phyloP scores from a whole-genome alignment of 2,888 invertebrate genomes.

The Eupithecia abbreviata region DNA sequence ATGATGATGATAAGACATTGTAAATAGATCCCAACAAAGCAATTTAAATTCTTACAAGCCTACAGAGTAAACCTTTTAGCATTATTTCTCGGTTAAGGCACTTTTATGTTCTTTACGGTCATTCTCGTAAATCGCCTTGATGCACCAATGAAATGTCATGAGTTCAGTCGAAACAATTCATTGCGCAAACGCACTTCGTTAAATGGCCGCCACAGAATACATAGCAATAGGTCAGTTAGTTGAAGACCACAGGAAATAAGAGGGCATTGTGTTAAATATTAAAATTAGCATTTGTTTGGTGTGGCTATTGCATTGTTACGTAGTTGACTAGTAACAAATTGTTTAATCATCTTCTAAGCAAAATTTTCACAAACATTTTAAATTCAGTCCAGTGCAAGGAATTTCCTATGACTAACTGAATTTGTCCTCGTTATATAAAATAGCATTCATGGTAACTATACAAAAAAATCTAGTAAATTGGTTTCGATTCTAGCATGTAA shows the following conservation, averaged over 20 bases:
- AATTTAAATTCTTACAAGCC: constrained; percentile 4
- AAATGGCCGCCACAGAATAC: constrained; percentile 33
- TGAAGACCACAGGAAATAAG: constrained; percentile 22
- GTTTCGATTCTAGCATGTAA: neutral
- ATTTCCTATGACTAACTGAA: neutral
- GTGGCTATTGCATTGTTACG: neutral
- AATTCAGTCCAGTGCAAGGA: neutral
- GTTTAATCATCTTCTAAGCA: neutral
- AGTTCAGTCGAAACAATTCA: constrained; percentile 43
- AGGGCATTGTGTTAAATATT: neutral
- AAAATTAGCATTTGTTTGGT: neutral
- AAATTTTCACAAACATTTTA: neutral
- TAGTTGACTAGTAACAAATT: neutral
- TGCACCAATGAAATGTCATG: constrained; percentile 37
- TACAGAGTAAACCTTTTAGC: constrained; percentile 19
- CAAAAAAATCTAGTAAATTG: neutral
- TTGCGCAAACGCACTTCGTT: constrained; percentile 51
- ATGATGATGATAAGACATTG: neutral
- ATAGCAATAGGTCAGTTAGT: constrained; percentile 15
- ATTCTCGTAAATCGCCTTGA: constrained; percentile 34
- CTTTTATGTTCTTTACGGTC: constrained; percentile 17
- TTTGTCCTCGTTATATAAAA: neutral
- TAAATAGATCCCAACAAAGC: constrained; percentile 1
- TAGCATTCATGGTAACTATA: neutral
- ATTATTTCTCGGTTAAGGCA: constrained; percentile 5